Conservation (phyloP, 30 jellyfish, hydroid and myxozoan species). For the Clytia hemisphaerica region DNA sequence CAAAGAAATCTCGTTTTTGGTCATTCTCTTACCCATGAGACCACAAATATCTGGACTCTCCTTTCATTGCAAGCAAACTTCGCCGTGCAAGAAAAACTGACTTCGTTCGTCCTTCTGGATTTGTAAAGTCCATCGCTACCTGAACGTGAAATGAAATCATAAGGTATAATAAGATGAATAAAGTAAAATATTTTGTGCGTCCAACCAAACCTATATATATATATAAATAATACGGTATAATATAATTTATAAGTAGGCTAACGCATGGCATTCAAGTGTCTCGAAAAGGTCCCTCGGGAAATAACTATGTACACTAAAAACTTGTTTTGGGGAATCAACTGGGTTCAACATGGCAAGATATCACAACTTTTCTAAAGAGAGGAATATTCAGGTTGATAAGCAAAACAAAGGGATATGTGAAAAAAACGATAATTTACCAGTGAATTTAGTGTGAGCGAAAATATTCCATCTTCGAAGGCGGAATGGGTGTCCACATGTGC, state of each 20-base stretch:
- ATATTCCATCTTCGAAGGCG: slow-evolving; percentile 87
- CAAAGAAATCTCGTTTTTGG: too few relatives aligned
- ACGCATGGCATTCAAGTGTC: too few relatives aligned
- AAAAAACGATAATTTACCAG: slow-evolving; percentile 38
- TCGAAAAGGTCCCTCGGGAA: too few relatives aligned
- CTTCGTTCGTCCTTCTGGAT: slow-evolving; percentile 47
- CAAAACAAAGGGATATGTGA: background rate
- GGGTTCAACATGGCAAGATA: too few relatives aligned
- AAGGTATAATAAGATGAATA: background rate
- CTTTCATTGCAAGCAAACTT: slow-evolving; percentile 81
- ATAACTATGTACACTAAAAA: too few relatives aligned
- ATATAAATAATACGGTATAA: background rate
- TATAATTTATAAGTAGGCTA: background rate
- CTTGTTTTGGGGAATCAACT: too few relatives aligned
- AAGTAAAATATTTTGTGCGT: too few relatives aligned
- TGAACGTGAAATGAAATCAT: background rate
- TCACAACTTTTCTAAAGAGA: background rate
- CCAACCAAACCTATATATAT: too few relatives aligned
- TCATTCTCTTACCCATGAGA: slow-evolving; percentile 80
- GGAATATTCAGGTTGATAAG: background rate
- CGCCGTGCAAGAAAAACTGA: slow-evolving; percentile 62
- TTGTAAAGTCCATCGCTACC: slow-evolving; percentile 92
- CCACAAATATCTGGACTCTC: slow-evolving; percentile 88
- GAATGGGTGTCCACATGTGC: slow-evolving; percentile 96
- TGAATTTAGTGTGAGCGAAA: slow-evolving; percentile 77